Conservation (phyloP, 2,888 invertebrate species). For the Stenichneumon culpator region DNA sequence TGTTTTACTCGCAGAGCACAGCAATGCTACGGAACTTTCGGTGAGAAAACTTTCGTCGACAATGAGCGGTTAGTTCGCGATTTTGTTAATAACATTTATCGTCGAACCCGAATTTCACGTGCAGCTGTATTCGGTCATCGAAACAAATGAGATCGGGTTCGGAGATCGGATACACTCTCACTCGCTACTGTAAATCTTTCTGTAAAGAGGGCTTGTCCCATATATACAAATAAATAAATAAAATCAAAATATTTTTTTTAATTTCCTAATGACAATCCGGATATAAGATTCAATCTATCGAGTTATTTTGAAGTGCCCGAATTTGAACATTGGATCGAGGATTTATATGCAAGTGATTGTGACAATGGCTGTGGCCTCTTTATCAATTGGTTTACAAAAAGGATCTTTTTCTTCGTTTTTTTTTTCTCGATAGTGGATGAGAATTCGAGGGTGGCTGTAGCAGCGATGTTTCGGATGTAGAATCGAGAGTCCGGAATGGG, state of each 20-base stretch:
- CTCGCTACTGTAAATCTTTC: no score
- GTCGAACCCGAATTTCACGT: not conserved
- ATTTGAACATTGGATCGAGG: not conserved
- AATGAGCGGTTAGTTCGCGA: no score
- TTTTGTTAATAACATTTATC: not conserved
- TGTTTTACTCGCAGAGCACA: conserved; percentile 25
- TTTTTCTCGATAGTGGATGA: not conserved
- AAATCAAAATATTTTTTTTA: not conserved
- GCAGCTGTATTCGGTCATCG: not conserved
- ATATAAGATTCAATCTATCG: not conserved
- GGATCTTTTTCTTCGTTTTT: not conserved
- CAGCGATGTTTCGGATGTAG: conserved; percentile 1
- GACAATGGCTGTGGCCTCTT: not conserved
- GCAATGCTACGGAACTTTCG: conserved; percentile 24
- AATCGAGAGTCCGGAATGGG: conserved; percentile 2
- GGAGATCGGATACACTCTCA: no score
- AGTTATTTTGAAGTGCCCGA: not conserved
- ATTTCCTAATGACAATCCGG: not conserved
- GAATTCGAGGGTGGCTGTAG: not conserved
- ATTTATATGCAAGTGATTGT: not conserved
- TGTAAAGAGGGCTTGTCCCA: no score
- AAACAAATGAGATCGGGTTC: not conserved
- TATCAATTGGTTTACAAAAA: not conserved
- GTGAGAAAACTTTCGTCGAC: conserved; percentile 29
- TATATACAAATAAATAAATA: no score